These are phyloP conservation scores for Oreohelix idahoensis DNA, from an alignment of 1,140 invertebrate species.

Conservation along the genomic window DNA sequence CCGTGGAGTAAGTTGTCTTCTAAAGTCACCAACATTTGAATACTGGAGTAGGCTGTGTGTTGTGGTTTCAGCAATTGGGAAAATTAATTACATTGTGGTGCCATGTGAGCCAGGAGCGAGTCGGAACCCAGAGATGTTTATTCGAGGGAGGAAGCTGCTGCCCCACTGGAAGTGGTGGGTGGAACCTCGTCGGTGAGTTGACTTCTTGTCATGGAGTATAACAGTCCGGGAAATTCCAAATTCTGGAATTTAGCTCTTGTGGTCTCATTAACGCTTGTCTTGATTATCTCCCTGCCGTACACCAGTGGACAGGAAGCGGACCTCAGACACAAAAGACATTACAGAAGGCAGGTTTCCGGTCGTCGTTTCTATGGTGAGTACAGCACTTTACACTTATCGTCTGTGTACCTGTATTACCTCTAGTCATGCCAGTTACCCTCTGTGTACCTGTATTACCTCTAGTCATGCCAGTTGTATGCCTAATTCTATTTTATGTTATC, in stretches of 20 bases:
- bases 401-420: too few relatives aligned
- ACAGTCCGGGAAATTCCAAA: background rate
- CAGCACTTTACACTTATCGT: too few relatives aligned
- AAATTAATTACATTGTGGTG: too few relatives aligned
- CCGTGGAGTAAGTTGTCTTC: too few relatives aligned
- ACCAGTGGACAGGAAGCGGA: background rate
- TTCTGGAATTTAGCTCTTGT: background rate
- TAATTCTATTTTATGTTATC: too few relatives aligned
- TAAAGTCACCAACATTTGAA: too few relatives aligned
- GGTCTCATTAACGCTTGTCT: background rate
- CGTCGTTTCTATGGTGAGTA: constrained; percentile 1
- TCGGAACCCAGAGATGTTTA: background rate
- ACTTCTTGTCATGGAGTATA: constrained; percentile 17
- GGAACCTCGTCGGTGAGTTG: background rate
- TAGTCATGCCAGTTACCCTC: too few relatives aligned
- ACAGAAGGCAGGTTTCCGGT: background rate
- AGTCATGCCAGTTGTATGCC: too few relatives aligned
- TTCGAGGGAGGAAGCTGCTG: background rate
- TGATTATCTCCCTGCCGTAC: background rate
- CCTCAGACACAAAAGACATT: background rate
- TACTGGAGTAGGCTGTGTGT: too few relatives aligned
- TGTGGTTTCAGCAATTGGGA: too few relatives aligned
- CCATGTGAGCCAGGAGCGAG: background rate
- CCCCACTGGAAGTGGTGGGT: constrained; percentile 10
- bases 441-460: too few relatives aligned